These are phyloP conservation scores for Oligia strigilis DNA, from an alignment of 2,888 invertebrate genomes.

Conservation along the genomic window DNA sequence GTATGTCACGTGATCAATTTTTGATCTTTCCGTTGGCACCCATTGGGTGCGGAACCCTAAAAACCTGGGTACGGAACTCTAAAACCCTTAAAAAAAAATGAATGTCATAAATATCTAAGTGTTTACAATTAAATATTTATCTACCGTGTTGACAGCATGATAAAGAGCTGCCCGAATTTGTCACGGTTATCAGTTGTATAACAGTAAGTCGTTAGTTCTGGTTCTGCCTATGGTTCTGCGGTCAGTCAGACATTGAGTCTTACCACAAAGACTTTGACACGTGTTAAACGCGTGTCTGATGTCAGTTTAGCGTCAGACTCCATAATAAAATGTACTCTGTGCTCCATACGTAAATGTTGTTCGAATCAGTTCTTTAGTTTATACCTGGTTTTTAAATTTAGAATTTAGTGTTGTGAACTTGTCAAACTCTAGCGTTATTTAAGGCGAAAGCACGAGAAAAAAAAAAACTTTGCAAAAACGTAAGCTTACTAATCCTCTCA, in stretches of 20 bases:
- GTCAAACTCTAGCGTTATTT: too few relatives aligned
- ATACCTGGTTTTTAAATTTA: too few relatives aligned
- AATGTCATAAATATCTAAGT: conserved; percentile 6
- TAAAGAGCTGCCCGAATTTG: conserved; percentile 10
- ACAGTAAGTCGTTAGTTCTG: not conserved
- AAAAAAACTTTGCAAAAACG: not conserved
- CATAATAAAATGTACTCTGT: too few relatives aligned
- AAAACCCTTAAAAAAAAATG: not conserved
- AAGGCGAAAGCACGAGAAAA: not conserved
- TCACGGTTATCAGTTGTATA: conserved; percentile 21
- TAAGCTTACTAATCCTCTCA: not conserved
- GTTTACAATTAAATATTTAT: conserved; percentile 38
- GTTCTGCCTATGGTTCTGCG: not conserved
- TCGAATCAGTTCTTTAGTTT: not conserved
- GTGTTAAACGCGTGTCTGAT: not conserved
- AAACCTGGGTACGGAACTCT: not conserved
- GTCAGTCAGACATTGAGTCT: not conserved
- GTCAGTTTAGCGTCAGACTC: not conserved
- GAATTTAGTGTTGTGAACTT: too few relatives aligned
- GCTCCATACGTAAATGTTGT: not conserved
- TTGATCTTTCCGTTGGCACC: not conserved
- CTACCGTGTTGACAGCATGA: not conserved
- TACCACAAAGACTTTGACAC: not conserved
- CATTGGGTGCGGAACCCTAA: not conserved
- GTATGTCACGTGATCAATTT: too few relatives aligned